Conservation (phyloP, 2,797 vertebrate genomes). For the Masticophis lateralis region DNA sequence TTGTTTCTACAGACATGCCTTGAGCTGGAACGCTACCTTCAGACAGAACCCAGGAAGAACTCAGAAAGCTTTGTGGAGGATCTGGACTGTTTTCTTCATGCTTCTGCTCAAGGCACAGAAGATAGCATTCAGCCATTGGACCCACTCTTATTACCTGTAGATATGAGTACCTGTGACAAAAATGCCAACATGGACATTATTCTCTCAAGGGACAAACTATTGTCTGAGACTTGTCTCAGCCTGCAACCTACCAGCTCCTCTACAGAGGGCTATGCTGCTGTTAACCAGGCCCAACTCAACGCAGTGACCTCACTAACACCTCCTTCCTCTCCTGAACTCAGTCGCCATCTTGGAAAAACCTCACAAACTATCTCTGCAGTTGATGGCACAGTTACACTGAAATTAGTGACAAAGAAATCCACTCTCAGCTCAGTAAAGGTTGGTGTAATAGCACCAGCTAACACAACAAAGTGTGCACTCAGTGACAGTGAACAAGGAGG, state of each 20-base stretch:
- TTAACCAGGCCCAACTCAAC: conserved; percentile 94
- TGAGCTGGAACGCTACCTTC: conserved; percentile 95
- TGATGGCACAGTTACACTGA: conserved; percentile 92
- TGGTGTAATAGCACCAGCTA: conserved; percentile 77
- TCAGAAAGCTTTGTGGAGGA: conserved; percentile 93
- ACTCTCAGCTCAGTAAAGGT: conserved; percentile 83
- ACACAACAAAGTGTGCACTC: conserved; percentile 76
- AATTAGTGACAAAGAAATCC: conserved; percentile 92
- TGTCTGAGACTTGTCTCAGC: conserved; percentile 81
- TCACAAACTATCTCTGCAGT: conserved; percentile 86
- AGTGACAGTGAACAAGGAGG: conserved; percentile 88
- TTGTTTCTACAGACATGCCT: conserved; percentile 86
- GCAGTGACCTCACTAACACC: conserved; percentile 97
- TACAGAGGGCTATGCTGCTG: conserved; percentile 78
- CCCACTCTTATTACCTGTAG: conserved; percentile 76
- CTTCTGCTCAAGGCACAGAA: conserved; percentile 83
- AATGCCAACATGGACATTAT: conserved; percentile 77
- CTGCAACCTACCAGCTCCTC: conserved; percentile 76
- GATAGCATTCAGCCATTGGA: conserved; percentile 81
- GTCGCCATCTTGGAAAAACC: conserved; percentile 91
- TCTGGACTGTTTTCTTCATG: conserved; percentile 87
- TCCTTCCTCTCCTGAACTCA: conserved; percentile 95
- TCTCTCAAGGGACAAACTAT: conserved; percentile 83
- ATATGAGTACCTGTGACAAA: conserved; percentile 77
- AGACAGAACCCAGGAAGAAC: conserved; percentile 93